phyloP scores from a whole-genome alignment of 2,797 vertebrate species.

The Premnoplex brunnescens region DNA sequence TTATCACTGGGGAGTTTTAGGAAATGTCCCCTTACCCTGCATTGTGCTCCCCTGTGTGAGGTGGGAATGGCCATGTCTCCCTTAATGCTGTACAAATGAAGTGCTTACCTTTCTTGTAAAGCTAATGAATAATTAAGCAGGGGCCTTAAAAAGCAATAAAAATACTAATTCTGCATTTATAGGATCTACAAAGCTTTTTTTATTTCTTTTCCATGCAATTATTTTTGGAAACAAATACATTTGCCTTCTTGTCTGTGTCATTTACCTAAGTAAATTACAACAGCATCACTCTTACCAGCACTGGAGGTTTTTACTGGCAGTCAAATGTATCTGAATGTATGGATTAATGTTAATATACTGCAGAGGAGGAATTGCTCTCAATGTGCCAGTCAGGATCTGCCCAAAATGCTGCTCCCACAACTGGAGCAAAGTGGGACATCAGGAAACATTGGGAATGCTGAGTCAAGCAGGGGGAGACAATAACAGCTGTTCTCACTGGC shows the following conservation, averaged over 20 bases:
- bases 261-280: conserved; percentile 48
- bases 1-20: not conserved
- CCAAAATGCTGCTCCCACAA: not conserved
- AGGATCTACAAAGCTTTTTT: not conserved
- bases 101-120: not conserved
- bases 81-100: not conserved
- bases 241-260: conserved; percentile 7
- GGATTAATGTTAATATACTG: not conserved
- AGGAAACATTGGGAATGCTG: not conserved
- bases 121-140: not conserved
- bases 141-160: not conserved
- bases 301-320: not conserved
- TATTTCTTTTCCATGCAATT: not conserved
- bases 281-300: not conserved
- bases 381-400: not conserved
- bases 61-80: not conserved
- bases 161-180: not conserved
- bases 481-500: not conserved
- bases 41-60: not conserved
- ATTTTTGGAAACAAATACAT: conserved; percentile 23
- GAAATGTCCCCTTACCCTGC: not conserved
- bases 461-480: not conserved
- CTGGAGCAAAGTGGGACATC: not conserved
- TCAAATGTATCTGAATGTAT: conserved; percentile 40
- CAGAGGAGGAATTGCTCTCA: not conserved